These are phyloP conservation scores for Nysson spinosus DNA, from an alignment of 2,888 invertebrate species.

Conservation along the genomic window DNA sequence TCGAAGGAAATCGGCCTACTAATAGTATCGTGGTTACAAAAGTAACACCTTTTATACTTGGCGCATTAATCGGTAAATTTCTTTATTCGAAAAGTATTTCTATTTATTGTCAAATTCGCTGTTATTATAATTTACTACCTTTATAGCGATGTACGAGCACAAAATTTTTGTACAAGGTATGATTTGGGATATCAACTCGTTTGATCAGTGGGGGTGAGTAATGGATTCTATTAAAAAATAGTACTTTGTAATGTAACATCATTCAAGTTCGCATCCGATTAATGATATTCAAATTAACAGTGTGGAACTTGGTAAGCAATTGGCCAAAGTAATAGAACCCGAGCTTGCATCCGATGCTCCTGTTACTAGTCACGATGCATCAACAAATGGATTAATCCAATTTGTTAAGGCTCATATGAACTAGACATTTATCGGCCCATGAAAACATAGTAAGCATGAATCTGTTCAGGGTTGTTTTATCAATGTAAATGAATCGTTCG, in stretches of 20 bases:
- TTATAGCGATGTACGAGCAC: slow-evolving; percentile 96
- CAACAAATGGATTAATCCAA: slow-evolving; percentile 98
- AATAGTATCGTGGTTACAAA: slow-evolving; percentile 96
- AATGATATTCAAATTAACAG: slow-evolving; percentile 74
- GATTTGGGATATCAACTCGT: slow-evolving; percentile 99
- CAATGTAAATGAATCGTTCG: too few relatives aligned
- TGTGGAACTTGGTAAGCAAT: slow-evolving; percentile 98
- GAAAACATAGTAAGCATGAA: slow-evolving; percentile 8
- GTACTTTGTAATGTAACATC: too few relatives aligned
- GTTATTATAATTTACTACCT: slow-evolving; percentile 11
- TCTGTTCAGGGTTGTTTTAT: background rate
- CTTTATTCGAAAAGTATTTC: slow-evolving; percentile 2
- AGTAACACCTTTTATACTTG: slow-evolving; percentile 95
- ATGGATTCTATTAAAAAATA: too few relatives aligned
- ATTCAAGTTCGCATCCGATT: background rate
- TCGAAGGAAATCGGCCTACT: slow-evolving; percentile 97
- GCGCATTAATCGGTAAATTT: slow-evolving; percentile 91
- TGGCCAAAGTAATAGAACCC: slow-evolving; percentile 98
- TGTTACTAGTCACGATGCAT: slow-evolving; percentile 91
- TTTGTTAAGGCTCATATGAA: slow-evolving; percentile 86
- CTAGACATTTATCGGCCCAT: slow-evolving; percentile 8
- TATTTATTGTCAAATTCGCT: background rate
- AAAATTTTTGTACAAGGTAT: slow-evolving; percentile 99
- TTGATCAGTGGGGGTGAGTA: slow-evolving; percentile 98
- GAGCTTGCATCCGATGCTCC: slow-evolving; percentile 86